Evolutionary conservation across 2,113 vertebrate genomes (phyloP), one percentile per base, ranked within the genome.

Genomic region (Speoplatyrhinus poulsoni): DNA sequence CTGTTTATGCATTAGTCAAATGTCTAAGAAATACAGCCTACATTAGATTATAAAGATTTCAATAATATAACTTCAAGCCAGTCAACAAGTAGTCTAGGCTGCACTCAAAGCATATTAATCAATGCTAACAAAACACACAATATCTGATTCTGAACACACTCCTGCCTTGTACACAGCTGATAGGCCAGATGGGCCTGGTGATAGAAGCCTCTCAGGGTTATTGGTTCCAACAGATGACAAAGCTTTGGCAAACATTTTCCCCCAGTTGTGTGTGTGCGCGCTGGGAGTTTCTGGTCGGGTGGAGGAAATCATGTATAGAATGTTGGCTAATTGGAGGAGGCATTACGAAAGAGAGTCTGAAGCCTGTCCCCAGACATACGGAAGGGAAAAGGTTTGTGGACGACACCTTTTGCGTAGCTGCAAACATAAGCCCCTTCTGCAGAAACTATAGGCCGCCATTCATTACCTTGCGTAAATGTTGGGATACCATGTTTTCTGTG

Each of bases 321-420:
- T 36, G 52, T 36, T 32, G 11, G 62, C 66, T 76, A 73, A 76
- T 76, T 76, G 56, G 55, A 48, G 50, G 8, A 26, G 68, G 11
- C 60, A 11, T 65, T 55, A 55, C 60, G 57, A 36, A 9, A 60
- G 58, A 11, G 36, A 5, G 36, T 41, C 36, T 50, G 15, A 12
- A 12, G 26, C 26, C 13, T 61, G 8, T 61, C 59, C 16, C n/a
- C 41, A 61, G n/a, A 61, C 59, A 46, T 46, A 41, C 33, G 9
- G 41, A 4, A 46, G 41, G 46, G 9, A 60, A 9, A 47, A 46
- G 13, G 9, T 7, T 41, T 16, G 49, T 13, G 41, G 57, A 15
- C 33, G 13, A 61, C 36, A 46, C 33, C n/a, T 41, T 41, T 6
- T 19, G 4, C 36, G 6, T 4, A 41, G 36, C 36, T 5, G 36